Base-by-base conservation (phyloP, 2,888 invertebrate genomes). In the Xestia rhomboidea region DNA sequence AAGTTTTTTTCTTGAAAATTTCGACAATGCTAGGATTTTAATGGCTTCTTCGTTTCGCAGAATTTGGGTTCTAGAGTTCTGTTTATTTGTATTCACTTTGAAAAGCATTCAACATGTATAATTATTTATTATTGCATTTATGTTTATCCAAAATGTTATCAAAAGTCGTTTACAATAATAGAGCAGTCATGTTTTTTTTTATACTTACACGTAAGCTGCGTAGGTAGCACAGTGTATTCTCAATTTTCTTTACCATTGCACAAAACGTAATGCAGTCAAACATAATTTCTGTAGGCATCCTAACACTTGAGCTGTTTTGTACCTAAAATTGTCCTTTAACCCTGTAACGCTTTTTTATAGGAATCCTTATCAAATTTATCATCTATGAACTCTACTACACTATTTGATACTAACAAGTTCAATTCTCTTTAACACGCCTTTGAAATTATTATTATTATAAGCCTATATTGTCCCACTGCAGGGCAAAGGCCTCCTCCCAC, bases 1-100 rank as follows among this genome's bases (percentile, higher is more conserved):
- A 71, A 76, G 51, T 69, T 60, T 76, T 84, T 84, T 76, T 83
- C 62, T 70, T 76, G 44, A 51, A 67, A 72, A 57, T 73, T 79
- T 73, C 57, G n/a, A 67, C 62, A 69, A 76, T 57, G 54, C 63
- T 71, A 63, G 49, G n/a, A 66, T 76, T 83, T 75, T 27, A 69
- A 82, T 54, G 60, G 64, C 34, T 79, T 66, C 54, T 69, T 79
- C 60, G 8, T 41, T 68, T 70, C 11, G 68, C n/a, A 54, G 8
- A n/a, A 69, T 70, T 57, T 51, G 1, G 44, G 11, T 57, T 51
- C n/a, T n/a, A 30, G 11, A 41, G 15, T 38, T 62, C 24, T 69
- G 41, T 73, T 77, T 63, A 72, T 66, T 72, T 78, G 27, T 0
- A 15, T 21, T 0, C 15, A 34, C n/a, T 34, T 68, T 73, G 4